phyloP scores from a whole-genome alignment of 2,797 vertebrate species.

The Pitangus sulphuratus region DNA sequence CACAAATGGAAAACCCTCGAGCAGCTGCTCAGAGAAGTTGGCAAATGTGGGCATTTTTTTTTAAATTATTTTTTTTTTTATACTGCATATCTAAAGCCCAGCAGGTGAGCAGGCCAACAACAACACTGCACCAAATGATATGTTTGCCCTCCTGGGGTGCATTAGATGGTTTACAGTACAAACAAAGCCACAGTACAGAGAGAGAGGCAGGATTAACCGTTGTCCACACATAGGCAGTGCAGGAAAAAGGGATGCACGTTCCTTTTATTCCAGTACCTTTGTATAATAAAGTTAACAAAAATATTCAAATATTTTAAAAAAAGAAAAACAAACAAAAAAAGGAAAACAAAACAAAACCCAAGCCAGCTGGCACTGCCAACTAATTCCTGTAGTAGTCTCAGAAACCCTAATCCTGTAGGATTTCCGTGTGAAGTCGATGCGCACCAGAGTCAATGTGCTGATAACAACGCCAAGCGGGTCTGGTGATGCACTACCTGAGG shows the following conservation, averaged over 20 bases:
- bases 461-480: constrained; percentile 64
- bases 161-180: constrained; percentile 65
- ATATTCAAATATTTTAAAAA: constrained; percentile 65
- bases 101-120: constrained; percentile 41
- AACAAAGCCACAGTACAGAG: constrained; percentile 67
- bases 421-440: constrained; percentile 62
- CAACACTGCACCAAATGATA: constrained; percentile 24
- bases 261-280: constrained; percentile 81
- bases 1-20: background rate
- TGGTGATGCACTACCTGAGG: constrained; percentile 78
- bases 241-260: constrained; percentile 68
- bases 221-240: constrained; percentile 67
- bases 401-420: constrained; percentile 81
- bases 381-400: constrained; percentile 73
- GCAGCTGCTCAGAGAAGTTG: background rate
- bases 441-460: constrained; percentile 61
- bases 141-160: constrained; percentile 59
- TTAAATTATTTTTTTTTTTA: background rate
- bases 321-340: background rate
- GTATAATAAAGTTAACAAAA: constrained; percentile 82
- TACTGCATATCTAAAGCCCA: constrained; percentile 55
- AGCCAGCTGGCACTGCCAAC: constrained; percentile 80
- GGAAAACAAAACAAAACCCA: background rate
- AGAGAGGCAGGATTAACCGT: constrained; percentile 66
- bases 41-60: background rate